These are phyloP conservation scores for Griposia aprilina DNA, from an alignment of 2,888 invertebrate species.

Conservation along the genomic window DNA sequence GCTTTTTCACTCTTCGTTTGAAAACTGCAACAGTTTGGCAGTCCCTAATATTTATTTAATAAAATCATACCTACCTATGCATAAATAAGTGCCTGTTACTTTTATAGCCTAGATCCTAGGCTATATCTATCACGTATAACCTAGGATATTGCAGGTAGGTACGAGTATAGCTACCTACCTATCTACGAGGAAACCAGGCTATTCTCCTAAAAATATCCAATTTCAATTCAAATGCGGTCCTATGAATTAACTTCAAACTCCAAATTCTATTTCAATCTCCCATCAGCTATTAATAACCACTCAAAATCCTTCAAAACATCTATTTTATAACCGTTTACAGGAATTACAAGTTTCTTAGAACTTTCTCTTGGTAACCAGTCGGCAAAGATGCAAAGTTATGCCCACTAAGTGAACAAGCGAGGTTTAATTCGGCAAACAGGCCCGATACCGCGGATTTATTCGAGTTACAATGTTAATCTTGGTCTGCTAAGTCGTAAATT, in stretches of 20 bases:
- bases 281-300: conserved; percentile 20
- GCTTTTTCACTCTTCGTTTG: no score
- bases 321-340: conserved; percentile 41
- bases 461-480: conserved; percentile 78
- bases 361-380: conserved; percentile 50
- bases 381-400: conserved; percentile 65
- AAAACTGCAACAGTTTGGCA: no score
- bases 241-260: background rate
- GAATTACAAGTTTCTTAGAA: conserved; percentile 66
- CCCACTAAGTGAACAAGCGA: conserved; percentile 75
- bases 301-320: conserved; percentile 32
- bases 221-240: background rate
- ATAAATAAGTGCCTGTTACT: background rate
- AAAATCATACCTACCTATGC: background rate
- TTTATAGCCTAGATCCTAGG: background rate
- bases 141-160: background rate
- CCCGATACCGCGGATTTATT: conserved; percentile 81
- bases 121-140: background rate
- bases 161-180: background rate
- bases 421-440: conserved; percentile 83
- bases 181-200: background rate
- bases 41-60: no score
- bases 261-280: conserved; percentile 18
- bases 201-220: background rate
- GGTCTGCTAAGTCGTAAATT: conserved; percentile 63